phyloP scores from a whole-genome alignment of 2,113 vertebrate species.

The Spizaetus ornatus region DNA sequence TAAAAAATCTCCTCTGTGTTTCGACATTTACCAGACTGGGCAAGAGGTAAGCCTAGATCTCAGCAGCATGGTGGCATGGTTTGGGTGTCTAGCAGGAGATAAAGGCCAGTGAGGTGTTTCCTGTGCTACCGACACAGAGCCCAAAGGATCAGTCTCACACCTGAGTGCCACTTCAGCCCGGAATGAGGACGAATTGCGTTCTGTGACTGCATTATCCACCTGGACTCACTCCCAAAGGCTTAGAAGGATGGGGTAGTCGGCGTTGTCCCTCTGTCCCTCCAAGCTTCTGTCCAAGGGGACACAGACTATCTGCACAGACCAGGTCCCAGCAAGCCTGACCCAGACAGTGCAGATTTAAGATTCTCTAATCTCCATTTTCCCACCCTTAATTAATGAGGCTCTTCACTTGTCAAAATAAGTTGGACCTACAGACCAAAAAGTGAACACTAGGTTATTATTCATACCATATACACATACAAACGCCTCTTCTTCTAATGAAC shows the following conservation, averaged over 20 bases:
- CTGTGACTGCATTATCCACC: not conserved
- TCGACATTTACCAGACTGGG: not conserved
- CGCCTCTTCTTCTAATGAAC: not conserved
- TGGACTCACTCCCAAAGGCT: not conserved
- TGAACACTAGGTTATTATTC: not conserved
- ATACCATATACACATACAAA: not conserved
- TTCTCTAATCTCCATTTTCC: not conserved
- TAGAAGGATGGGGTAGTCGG: not conserved
- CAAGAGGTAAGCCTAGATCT: not conserved
- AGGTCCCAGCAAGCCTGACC: not conserved
- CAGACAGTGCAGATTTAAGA: not conserved
- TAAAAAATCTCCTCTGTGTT: not conserved
- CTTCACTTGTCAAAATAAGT: not conserved
- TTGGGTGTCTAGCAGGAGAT: not conserved
- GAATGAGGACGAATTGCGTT: fast-evolving
- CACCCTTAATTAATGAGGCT: not conserved
- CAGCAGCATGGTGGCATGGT: not conserved
- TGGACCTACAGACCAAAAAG: not conserved
- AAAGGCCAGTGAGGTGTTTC: not conserved
- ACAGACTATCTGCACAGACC: not conserved
- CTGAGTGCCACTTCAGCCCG: not conserved
- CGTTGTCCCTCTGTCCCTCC: not conserved
- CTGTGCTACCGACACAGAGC: not conserved
- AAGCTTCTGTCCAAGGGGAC: not conserved
- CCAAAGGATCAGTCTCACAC: not conserved